Evolutionary conservation across 2,113 vertebrate genomes (phyloP).

Genomic region (Paramisgurnus dabryanus): DNA sequence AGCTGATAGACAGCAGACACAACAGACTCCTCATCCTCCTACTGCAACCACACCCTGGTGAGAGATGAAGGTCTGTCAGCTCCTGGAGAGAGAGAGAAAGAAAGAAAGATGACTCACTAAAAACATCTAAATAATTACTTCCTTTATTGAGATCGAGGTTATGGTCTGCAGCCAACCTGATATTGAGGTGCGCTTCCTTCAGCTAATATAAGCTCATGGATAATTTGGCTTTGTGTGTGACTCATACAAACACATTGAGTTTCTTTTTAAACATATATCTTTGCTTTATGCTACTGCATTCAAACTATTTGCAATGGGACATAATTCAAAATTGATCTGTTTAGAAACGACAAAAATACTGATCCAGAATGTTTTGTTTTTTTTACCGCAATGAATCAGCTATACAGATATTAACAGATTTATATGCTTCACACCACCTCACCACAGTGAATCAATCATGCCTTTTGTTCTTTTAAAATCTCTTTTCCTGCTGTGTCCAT

Average conservation of each 20-base stretch:
- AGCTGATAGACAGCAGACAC: constrained; percentile 60
- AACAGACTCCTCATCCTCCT: constrained; percentile 60
- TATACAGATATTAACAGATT: too few species aligned
- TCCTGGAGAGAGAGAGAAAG: constrained; percentile 24
- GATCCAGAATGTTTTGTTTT: too few species aligned
- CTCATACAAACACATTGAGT: background rate
- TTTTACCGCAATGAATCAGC: too few species aligned
- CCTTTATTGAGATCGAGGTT: constrained; percentile 1
- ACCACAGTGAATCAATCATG: too few species aligned
- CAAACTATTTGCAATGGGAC: too few species aligned
- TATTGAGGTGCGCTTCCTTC: background rate
- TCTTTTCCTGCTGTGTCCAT: background rate
- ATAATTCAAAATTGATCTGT: too few species aligned
- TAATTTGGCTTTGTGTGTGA: background rate
- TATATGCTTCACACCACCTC: too few species aligned
- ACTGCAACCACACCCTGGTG: constrained; percentile 22
- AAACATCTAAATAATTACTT: constrained; percentile 9
- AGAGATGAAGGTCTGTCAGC: constrained; percentile 2
- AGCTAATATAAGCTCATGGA: background rate
- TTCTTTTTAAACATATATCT: too few species aligned
- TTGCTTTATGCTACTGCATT: background rate
- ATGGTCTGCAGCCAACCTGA: background rate
- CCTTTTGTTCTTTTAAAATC: too few species aligned
- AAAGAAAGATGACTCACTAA: background rate
- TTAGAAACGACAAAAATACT: too few species aligned